These are phyloP conservation scores for Drosophila quadrilineata DNA, from an alignment of 1,140 invertebrate genomes.

Conservation along the genomic window DNA sequence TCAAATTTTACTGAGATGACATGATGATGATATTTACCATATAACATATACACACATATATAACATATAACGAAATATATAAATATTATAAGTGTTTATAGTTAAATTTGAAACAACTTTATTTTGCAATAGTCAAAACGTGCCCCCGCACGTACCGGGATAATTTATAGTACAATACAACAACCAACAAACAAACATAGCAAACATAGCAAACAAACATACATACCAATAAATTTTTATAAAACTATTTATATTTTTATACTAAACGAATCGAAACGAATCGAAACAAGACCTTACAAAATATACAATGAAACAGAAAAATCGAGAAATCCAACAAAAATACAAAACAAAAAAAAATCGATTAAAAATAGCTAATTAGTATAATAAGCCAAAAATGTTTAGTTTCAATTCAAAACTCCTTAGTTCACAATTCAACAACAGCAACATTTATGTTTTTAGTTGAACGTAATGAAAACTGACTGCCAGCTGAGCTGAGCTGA, in stretches of 20 bases:
- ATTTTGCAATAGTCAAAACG: slow-evolving; percentile 80
- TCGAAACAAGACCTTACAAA: too few relatives aligned
- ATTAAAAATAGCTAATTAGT: slow-evolving; percentile 73
- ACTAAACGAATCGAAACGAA: too few relatives aligned
- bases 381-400: slow-evolving; percentile 76
- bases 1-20: slow-evolving; percentile 61
- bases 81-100: slow-evolving; percentile 63
- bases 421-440: slow-evolving; percentile 66
- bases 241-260: slow-evolving; percentile 81
- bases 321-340: too few relatives aligned
- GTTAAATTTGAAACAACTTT: slow-evolving; percentile 63
- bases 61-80: slow-evolving; percentile 60
- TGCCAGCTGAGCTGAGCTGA: slow-evolving; percentile 5
- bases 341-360: slow-evolving; percentile 35
- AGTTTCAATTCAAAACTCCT: slow-evolving; percentile 52
- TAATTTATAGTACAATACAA: slow-evolving; percentile 82
- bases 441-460: slow-evolving; percentile 68
- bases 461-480: slow-evolving; percentile 40
- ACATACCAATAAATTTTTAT: slow-evolving; percentile 75
- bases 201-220: slow-evolving; percentile 53
- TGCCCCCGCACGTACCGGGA: slow-evolving; percentile 72
- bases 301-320: too few relatives aligned
- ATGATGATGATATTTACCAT: slow-evolving; percentile 60
- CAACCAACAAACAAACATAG: slow-evolving; percentile 55
- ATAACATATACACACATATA: slow-evolving; percentile 60